Evolutionary conservation across 1,140 invertebrate genomes (phyloP), one percentile per base, ranked within the genome.

Genomic region (Calliopsis andreniformis): DNA sequence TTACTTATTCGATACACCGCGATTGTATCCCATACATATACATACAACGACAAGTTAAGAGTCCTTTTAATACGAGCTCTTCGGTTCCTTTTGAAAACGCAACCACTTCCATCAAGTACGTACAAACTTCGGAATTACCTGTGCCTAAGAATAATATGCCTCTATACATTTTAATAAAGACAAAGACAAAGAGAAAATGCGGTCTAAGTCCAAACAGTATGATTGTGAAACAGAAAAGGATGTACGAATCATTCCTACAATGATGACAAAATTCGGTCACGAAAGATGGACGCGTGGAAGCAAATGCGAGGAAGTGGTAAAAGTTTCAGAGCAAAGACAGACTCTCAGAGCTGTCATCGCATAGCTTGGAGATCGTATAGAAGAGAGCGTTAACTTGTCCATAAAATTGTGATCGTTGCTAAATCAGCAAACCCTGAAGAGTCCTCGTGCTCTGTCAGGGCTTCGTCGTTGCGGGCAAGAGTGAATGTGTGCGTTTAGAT

Each of bases 301-400:
- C 58, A 32, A 63, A 71, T 47, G 32, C 45, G 30, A 42, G 45
- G n/a, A 28, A 53, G 10, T 25, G 61, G 28, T 14, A 25, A 30
- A 42, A 8, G 16, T 1, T 61, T 25, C 12, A 3, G 23, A 18
- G 28, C n/a, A 20, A 16, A 20, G 25, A 23, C 18, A 16, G n/a
- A 6, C 0, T 14, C 23, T 10, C 23, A 30, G 51, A 12, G 32
- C 23, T 20, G 2, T 18, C 8, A 4, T 6, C 18, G 20, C 16
- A 25, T 18, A 59, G 58, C 7, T 5, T 16, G 43, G 47, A 39
- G 53, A 45, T 67, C 66, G 66, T 76, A 76, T 62, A 20, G 72
- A 71, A 77, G 71, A 77, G 78, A 71, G 72, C 51, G 28, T 82
- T 78, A 78, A 73, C 79, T 82, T 78, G 68, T 73, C 28, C 47